A percentile compares a stretch with the other conserved stretches of the same genome.
phyloP scores from a whole-genome alignment of 2,797 vertebrate species.

The Hyperoplus immaculatus region DNA sequence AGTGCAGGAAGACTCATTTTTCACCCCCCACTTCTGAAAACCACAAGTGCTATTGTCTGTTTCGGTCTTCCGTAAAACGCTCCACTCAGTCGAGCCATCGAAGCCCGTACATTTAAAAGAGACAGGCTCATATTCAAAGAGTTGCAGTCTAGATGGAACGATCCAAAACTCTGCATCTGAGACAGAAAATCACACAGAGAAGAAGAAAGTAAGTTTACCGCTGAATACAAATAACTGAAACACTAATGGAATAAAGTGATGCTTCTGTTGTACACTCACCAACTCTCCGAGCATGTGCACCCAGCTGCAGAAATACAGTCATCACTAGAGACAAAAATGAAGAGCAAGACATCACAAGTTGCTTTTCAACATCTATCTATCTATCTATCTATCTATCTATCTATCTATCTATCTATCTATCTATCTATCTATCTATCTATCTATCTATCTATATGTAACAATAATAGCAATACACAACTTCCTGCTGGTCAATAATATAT shows the following conservation, averaged over 20 bases:
- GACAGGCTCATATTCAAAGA: background rate
- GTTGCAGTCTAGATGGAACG: constrained; percentile 3
- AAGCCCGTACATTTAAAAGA: background rate
- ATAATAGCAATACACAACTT: no score
- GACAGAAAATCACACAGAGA: background rate
- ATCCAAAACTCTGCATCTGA: constrained; percentile 1
- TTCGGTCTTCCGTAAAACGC: background rate
- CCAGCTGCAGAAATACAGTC: background rate
- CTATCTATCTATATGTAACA: no score
- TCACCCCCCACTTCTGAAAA: background rate
- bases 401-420: no score
- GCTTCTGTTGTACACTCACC: background rate
- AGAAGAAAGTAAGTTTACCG: background rate
- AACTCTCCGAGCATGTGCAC: background rate
- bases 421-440: no score
- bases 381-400: no score
- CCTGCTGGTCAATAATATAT: no score
- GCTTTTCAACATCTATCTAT: background rate
- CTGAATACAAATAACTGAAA: no score
- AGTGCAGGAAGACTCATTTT: background rate
- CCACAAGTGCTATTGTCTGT: background rate
- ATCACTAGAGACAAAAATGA: background rate
- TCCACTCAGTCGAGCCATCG: background rate
- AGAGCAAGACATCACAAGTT: background rate
- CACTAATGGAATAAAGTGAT: no score